Evolutionary conservation across 2,888 invertebrate species (phyloP).

Genomic region (Germaria angustata): DNA sequence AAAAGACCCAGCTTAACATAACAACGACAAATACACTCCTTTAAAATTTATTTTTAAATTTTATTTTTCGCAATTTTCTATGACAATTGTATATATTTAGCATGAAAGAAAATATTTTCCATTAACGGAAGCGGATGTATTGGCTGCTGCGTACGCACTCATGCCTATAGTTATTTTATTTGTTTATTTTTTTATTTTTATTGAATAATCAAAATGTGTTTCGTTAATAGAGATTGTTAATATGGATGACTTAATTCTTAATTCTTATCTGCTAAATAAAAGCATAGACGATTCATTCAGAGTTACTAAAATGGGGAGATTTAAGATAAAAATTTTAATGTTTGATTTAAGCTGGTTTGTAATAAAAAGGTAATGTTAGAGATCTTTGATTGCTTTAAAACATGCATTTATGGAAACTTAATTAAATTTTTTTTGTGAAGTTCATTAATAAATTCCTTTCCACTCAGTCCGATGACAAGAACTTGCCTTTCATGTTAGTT

Average conservation of each 20-base stretch:
- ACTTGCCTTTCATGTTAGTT: no score
- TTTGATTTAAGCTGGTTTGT: no score
- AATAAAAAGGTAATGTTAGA: no score
- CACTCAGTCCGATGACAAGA: no score
- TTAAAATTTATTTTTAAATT: neutral
- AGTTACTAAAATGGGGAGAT: no score
- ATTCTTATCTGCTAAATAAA: neutral
- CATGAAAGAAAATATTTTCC: neutral
- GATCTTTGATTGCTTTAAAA: no score
- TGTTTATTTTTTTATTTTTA: constrained; percentile 1
- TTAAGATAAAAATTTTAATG: no score
- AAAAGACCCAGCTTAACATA: neutral
- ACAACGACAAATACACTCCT: constrained; percentile 53
- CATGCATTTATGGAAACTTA: no score
- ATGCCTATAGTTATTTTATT: constrained; percentile 69
- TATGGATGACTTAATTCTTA: neutral
- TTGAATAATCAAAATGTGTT: constrained; percentile 15
- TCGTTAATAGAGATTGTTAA: constrained; percentile 31
- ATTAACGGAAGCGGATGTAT: constrained; percentile 78
- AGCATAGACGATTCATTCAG: no score
- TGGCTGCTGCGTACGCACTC: constrained; percentile 76
- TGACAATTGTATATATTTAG: neutral
- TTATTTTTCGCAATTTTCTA: constrained; percentile 26
- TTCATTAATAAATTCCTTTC: no score
- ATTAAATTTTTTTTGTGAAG: no score